These are phyloP conservation scores for Blastobasis lacticolella DNA, from an alignment of 2,888 invertebrate species.

Conservation along the genomic window DNA sequence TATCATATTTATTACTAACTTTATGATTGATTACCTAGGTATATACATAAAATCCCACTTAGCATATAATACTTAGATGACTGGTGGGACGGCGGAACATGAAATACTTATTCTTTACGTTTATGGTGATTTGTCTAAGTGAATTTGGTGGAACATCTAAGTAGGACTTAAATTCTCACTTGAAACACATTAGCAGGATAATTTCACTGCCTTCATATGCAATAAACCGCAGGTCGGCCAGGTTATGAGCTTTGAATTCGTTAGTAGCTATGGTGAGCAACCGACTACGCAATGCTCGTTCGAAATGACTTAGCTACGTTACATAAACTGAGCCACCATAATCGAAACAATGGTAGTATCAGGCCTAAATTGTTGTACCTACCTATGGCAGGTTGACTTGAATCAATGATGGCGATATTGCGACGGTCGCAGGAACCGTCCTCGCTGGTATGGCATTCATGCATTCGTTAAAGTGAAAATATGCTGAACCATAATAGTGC, in stretches of 20 bases:
- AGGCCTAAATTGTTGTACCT: background rate
- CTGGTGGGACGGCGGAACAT: too few relatives aligned
- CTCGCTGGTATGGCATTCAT: slow-evolving; percentile 7
- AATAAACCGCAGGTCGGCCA: slow-evolving; percentile 11
- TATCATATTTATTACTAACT: too few relatives aligned
- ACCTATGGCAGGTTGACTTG: background rate
- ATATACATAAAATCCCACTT: too few relatives aligned
- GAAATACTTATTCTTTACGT: too few relatives aligned
- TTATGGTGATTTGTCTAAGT: too few relatives aligned
- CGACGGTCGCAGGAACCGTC: background rate
- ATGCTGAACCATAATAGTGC: slow-evolving; percentile 43
- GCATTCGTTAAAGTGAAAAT: slow-evolving; percentile 51
- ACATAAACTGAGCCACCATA: slow-evolving; percentile 23
- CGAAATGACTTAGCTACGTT: slow-evolving; percentile 17
- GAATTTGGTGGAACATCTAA: too few relatives aligned
- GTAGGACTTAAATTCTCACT: too few relatives aligned
- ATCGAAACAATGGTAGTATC: slow-evolving; percentile 22
- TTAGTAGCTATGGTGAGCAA: slow-evolving; percentile 10
- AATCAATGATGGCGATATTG: background rate
- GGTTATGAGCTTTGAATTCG: slow-evolving; percentile 20
- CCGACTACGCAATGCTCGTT: slow-evolving; percentile 21
- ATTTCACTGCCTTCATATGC: background rate
- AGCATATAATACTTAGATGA: too few relatives aligned
- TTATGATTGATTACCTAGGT: too few relatives aligned
- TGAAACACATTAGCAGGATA: background rate